Evolutionary conservation across 1,140 invertebrate genomes (phyloP).

Genomic region (Neodiprion lecontei): DNA sequence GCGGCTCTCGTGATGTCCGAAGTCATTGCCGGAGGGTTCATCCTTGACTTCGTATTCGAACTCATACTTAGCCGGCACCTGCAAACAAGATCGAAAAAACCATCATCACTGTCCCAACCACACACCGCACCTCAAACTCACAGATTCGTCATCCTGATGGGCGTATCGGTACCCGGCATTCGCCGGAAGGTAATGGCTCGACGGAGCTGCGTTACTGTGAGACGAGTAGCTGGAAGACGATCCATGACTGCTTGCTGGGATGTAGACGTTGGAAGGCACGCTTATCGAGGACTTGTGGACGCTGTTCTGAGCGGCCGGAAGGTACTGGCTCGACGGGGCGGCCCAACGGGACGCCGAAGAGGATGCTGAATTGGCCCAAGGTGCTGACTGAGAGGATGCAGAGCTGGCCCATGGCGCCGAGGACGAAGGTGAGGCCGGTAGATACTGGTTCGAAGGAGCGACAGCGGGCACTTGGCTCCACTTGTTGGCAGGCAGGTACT

Average conservation of each 20-base stretch:
- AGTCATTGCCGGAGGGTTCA: constrained; percentile 72
- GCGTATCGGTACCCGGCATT: not conserved
- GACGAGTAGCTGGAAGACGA: not conserved
- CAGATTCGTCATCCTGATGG: not conserved
- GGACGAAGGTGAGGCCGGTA: constrained; percentile 8
- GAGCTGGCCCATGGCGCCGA: not conserved
- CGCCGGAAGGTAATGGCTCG: not conserved
- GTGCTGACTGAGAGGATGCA: not conserved
- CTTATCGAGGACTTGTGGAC: not conserved
- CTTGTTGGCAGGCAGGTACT: constrained; percentile 35
- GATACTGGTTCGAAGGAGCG: constrained; percentile 23
- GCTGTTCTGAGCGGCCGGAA: not conserved
- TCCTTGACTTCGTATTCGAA: constrained; percentile 80
- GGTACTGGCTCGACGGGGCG: constrained; percentile 9
- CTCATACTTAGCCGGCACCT: constrained; percentile 74
- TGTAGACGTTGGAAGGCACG: constrained; percentile 20
- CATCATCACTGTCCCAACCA: not conserved
- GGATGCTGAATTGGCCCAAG: not conserved
- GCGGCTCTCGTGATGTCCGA: constrained; percentile 74
- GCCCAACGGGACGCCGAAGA: not conserved
- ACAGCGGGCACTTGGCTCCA: constrained; percentile 20
- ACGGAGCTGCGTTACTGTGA: not conserved
- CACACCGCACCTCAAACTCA: not conserved
- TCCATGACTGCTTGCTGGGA: constrained; percentile 2
- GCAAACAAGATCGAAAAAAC: constrained; percentile 21